Conservation (phyloP, 2,797 vertebrate species). For the Meriones psammophilus region DNA sequence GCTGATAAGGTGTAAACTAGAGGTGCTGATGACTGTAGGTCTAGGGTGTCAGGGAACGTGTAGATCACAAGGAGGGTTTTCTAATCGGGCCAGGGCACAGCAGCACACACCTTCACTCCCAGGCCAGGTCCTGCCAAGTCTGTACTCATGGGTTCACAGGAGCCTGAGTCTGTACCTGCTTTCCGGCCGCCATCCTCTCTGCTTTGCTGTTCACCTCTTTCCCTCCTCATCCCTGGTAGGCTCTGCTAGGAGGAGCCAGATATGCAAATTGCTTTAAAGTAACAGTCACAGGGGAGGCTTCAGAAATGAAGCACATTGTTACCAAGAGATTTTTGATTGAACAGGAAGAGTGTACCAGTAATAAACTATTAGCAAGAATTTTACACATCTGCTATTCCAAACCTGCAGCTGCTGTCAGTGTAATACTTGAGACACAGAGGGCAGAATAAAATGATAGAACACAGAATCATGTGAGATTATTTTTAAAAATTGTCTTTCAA, state of each 20-base stretch:
- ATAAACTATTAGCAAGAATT: neutral
- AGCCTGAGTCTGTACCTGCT: neutral
- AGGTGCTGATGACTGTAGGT: neutral
- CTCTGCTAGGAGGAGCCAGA: neutral
- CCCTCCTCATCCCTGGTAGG: neutral
- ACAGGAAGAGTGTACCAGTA: neutral
- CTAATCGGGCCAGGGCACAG: neutral
- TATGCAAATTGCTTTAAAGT: constrained; percentile 8
- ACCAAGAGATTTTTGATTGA: neutral
- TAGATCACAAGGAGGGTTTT: neutral
- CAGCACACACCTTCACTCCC: neutral
- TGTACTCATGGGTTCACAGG: neutral
- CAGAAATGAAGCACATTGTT: neutral
- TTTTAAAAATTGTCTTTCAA: neutral
- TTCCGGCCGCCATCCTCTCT: neutral
- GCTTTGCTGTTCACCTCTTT: neutral
- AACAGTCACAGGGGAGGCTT: neutral
- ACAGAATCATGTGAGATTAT: constrained; percentile 13
- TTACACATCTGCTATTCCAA: neutral
- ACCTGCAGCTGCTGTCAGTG: neutral
- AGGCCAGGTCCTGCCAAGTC: neutral
- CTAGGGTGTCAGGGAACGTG: neutral
- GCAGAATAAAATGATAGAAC: neutral
- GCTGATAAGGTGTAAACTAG: neutral
- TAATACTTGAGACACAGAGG: neutral